Conservation (phyloP, 2,797 vertebrate genomes). For the Protonibea diacanthus region DNA sequence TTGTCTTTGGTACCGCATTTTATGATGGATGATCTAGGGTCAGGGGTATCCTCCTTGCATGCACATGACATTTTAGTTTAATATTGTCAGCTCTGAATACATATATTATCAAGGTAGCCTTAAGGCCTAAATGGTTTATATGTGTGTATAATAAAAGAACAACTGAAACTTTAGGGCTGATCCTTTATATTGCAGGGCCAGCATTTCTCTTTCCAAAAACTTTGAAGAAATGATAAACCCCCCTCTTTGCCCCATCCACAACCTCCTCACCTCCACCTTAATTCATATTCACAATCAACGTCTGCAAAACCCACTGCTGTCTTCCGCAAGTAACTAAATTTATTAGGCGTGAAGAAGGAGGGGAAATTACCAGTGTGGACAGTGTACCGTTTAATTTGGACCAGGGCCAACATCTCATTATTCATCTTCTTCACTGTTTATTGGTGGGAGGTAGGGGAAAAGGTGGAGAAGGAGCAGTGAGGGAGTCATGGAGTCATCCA, state of each 20-base stretch:
- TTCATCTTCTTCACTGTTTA: slow-evolving; percentile 65
- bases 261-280: slow-evolving; percentile 27
- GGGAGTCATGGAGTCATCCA: slow-evolving; percentile 55
- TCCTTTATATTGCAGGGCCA: slow-evolving; percentile 24
- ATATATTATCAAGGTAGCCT: slow-evolving; percentile 2
- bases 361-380: slow-evolving; percentile 53
- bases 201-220: slow-evolving; percentile 28
- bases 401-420: slow-evolving; percentile 69
- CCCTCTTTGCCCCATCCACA: slow-evolving; percentile 10
- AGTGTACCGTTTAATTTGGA: slow-evolving; percentile 63
- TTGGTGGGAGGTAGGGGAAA: slow-evolving; percentile 38
- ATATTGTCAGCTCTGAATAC: slow-evolving; percentile 20
- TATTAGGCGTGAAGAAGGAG: slow-evolving; percentile 52
- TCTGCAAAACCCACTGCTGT: slow-evolving; percentile 63
- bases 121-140: background rate
- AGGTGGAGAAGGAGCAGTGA: slow-evolving; percentile 39
- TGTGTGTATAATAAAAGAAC: slow-evolving; percentile 17
- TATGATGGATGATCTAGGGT: slow-evolving; percentile 51
- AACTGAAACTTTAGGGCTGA: slow-evolving; percentile 27
- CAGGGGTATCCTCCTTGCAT: slow-evolving; percentile 14
- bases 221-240: slow-evolving; percentile 16
- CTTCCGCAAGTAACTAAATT: slow-evolving; percentile 65
- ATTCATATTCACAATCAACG: slow-evolving; percentile 66
- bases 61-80: slow-evolving; percentile 8
- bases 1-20: slow-evolving; percentile 41